These are phyloP conservation scores for Catocala sponsa DNA, from an alignment of 2,888 invertebrate genomes.

Conservation along the genomic window DNA sequence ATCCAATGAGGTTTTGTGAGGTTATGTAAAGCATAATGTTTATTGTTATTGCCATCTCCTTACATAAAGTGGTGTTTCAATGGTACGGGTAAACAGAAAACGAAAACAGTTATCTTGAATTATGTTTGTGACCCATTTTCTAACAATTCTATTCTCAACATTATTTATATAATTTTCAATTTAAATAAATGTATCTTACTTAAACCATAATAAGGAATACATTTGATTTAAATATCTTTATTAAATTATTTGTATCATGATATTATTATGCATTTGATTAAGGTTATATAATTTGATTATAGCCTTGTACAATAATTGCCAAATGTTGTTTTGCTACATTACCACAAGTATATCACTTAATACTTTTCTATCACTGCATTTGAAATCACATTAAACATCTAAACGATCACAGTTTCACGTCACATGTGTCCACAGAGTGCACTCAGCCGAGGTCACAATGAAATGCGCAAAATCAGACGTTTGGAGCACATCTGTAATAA, in stretches of 20 bases:
- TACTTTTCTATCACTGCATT: slow-evolving; percentile 40
- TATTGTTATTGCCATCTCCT: slow-evolving; percentile 10
- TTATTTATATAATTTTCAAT: not conserved
- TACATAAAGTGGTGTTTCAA: slow-evolving; percentile 3
- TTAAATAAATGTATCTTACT: not conserved
- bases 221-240: not conserved
- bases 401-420: slow-evolving; percentile 41
- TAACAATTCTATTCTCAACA: not conserved
- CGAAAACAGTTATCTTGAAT: slow-evolving; percentile 2
- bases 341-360: slow-evolving; percentile 44
- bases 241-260: too few species aligned
- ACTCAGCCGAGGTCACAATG: slow-evolving; percentile 40
- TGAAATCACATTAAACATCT: slow-evolving; percentile 29
- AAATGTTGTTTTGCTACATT: slow-evolving; percentile 39
- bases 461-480: slow-evolving; percentile 40
- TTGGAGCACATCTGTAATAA: slow-evolving; percentile 42
- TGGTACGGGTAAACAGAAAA: slow-evolving; percentile 3
- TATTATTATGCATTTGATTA: too few species aligned
- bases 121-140: slow-evolving; percentile 4
- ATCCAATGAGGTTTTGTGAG: slow-evolving; percentile 4
- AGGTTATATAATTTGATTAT: too few species aligned
- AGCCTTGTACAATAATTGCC: slow-evolving; percentile 9
- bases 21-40: slow-evolving; percentile 11
- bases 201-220: slow-evolving; percentile 4
- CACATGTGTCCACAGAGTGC: slow-evolving; percentile 42